phyloP scores from a whole-genome alignment of 2,888 invertebrate species.

The Torymus texanus region DNA sequence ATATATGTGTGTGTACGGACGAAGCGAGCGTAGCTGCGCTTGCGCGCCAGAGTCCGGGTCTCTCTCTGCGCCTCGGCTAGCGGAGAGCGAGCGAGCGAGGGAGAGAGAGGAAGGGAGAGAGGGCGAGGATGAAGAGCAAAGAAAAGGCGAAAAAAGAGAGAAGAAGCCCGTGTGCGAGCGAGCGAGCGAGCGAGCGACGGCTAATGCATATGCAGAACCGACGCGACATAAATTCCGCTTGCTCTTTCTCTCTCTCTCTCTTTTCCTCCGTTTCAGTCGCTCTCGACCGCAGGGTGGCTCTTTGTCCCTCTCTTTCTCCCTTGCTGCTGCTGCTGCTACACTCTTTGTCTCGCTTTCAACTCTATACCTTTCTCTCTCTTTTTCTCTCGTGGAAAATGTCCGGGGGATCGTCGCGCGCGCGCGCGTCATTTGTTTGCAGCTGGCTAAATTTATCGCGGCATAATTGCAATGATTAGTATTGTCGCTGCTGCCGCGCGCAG shows the following conservation, averaged over 20 bases:
- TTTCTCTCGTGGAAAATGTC: conserved; percentile 7
- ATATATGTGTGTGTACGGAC: no score
- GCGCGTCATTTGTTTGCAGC: conserved; percentile 10
- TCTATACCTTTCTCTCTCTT: neutral
- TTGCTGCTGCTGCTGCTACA: conserved; percentile 1
- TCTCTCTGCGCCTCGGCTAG: neutral
- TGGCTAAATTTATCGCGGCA: conserved; percentile 17
- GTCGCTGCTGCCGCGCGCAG: neutral
- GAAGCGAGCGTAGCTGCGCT: neutral
- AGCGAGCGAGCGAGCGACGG: neutral
- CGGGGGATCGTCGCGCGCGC: neutral
- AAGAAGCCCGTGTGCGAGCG: neutral
- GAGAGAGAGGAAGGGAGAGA: neutral
- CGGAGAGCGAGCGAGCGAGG: neutral
- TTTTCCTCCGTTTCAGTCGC: neutral
- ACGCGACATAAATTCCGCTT: conserved; percentile 42
- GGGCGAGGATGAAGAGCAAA: neutral
- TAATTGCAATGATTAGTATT: conserved; percentile 28
- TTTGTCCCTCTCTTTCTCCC: conserved; percentile 18
- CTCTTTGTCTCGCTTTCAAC: no score
- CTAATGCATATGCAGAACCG: conserved; percentile 46
- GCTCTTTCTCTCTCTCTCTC: conserved; percentile 20
- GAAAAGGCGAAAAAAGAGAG: conserved; percentile 19
- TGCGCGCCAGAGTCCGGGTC: conserved; percentile 18
- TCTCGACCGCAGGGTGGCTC: neutral